These are phyloP conservation scores for Hippocampus guttulatus DNA, from an alignment of 2,113 vertebrate genomes.

Conservation along the genomic window DNA sequence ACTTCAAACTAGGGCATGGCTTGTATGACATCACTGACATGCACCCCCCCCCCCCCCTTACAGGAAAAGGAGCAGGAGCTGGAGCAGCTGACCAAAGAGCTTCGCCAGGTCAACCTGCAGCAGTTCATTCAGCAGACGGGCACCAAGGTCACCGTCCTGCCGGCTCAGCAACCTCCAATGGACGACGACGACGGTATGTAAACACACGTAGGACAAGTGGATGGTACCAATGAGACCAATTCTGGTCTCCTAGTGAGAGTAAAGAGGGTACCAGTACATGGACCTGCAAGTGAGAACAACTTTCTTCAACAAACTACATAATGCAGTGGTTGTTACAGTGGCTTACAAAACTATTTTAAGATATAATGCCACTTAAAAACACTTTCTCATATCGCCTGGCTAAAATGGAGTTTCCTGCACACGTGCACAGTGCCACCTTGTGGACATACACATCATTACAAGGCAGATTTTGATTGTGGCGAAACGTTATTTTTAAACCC, in stretches of 20 bases:
- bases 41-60: neutral
- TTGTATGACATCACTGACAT: slow-evolving; percentile 8
- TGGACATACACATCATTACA: slow-evolving; percentile 31
- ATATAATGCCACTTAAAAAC: no score
- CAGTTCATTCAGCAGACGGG: slow-evolving; percentile 97
- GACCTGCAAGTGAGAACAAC: no score
- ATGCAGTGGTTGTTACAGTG: no score
- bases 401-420: neutral
- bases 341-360: no score
- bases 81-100: slow-evolving; percentile 92
- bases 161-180: slow-evolving; percentile 73
- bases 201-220: neutral
- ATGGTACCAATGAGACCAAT: no score
- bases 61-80: slow-evolving; percentile 93
- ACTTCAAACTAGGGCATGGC: slow-evolving; percentile 23
- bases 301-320: no score
- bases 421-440: slow-evolving; percentile 39
- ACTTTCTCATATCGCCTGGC: neutral
- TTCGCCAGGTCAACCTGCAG: slow-evolving; percentile 93
- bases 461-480: neutral
- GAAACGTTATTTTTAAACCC: no score
- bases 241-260: no score
- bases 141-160: slow-evolving; percentile 90
- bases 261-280: no score
- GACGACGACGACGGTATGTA: slow-evolving; percentile 73